Conservation (phyloP, 1,140 invertebrate species). For the Cryptotermes secundus region DNA sequence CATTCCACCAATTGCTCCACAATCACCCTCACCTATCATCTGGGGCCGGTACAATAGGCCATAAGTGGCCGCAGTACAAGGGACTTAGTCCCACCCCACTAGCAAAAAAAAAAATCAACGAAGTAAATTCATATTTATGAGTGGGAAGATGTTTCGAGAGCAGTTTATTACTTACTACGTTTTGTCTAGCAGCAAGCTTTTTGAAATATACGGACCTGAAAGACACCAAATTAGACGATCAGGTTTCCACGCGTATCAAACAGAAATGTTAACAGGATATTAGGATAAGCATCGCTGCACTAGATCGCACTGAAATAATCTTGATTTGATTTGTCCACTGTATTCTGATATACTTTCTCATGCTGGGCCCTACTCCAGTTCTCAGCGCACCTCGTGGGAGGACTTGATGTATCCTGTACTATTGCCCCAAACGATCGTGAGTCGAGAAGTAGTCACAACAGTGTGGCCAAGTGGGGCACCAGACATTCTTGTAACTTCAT, state of each 20-base stretch:
- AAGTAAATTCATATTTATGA: neutral
- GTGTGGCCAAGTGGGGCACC: neutral
- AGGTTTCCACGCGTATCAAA: neutral
- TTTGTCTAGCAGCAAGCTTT: neutral
- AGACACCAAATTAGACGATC: neutral
- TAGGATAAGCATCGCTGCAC: neutral
- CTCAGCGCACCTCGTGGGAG: neutral
- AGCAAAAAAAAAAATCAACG: too few species aligned
- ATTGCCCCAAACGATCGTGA: neutral
- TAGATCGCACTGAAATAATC: too few species aligned
- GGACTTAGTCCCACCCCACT: too few species aligned
- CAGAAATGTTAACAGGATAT: neutral
- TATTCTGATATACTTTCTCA: neutral
- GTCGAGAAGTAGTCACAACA: neutral
- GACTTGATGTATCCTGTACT: neutral
- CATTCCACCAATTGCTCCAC: too few species aligned
- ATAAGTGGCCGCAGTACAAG: too few species aligned
- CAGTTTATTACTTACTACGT: neutral
- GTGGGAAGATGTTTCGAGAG: neutral
- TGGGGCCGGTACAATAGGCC: too few species aligned
- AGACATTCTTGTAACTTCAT: neutral
- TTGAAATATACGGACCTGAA: neutral
- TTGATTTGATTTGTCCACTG: neutral
- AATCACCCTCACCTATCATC: too few species aligned
- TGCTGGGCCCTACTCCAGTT: constrained; percentile 12